Evolutionary conservation across 2,113 vertebrate genomes (phyloP).

Genomic region (Neotoma lepida): DNA sequence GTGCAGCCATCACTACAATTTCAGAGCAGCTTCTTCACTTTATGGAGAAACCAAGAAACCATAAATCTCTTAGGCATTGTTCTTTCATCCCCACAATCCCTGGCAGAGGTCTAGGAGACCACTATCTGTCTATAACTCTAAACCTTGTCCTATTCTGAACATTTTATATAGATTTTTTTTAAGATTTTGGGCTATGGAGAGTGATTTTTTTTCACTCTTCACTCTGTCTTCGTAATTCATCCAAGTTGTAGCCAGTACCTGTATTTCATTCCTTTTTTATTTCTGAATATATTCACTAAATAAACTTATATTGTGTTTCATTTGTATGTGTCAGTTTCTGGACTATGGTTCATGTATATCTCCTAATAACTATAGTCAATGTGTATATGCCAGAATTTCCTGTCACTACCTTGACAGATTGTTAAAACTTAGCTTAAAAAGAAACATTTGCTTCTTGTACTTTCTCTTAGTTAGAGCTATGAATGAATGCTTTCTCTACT

Average conservation of each 20-base stretch:
- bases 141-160: too few relatives aligned
- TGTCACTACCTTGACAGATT: not conserved
- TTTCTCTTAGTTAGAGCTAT: not conserved
- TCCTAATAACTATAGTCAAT: not conserved
- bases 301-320: not conserved
- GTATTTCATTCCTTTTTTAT: not conserved
- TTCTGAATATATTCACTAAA: not conserved
- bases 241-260: not conserved
- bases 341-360: not conserved
- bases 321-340: not conserved
- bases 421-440: not conserved
- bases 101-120: not conserved
- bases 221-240: not conserved
- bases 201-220: not conserved
- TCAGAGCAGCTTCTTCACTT: not conserved
- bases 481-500: not conserved
- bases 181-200: not conserved
- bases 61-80: not conserved
- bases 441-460: not conserved
- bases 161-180: not conserved
- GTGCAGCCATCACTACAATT: not conserved
- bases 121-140: not conserved
- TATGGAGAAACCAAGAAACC: not conserved
- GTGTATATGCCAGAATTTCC: not conserved
- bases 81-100: rapidly evolving